Conservation (phyloP, 2,113 vertebrate species). For the Leuciscus idus region DNA sequence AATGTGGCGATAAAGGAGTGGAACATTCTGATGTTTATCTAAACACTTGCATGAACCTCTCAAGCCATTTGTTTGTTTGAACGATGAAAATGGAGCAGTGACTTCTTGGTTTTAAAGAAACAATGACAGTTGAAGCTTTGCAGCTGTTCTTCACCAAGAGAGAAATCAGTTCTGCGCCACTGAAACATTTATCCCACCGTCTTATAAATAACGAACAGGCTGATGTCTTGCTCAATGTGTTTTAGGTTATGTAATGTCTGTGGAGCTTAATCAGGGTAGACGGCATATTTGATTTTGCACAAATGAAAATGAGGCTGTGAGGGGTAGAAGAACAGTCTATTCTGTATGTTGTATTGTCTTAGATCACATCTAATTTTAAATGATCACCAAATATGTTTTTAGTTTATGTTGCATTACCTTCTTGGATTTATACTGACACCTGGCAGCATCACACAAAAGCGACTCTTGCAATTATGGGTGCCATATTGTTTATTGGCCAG, state of each 20-base stretch:
- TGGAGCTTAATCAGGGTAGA: slow-evolving; percentile 4
- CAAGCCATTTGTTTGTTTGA: slow-evolving; percentile 45
- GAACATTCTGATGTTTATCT: slow-evolving; percentile 56
- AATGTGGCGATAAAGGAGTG: slow-evolving; percentile 28
- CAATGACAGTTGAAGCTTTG: slow-evolving; percentile 32
- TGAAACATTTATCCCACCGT: neutral
- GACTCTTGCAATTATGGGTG: neutral
- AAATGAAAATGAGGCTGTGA: neutral
- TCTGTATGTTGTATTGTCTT: neutral
- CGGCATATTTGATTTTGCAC: neutral
- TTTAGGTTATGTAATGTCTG: slow-evolving; percentile 21
- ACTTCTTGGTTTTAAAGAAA: slow-evolving; percentile 27
- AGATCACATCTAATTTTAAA: slow-evolving; percentile 9
- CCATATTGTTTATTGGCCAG: neutral
- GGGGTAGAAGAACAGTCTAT: neutral
- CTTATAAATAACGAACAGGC: slow-evolving; percentile 30
- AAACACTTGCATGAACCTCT: slow-evolving; percentile 46
- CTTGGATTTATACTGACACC: neutral
- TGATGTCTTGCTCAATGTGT: slow-evolving; percentile 27
- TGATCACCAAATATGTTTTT: neutral
- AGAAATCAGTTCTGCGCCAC: slow-evolving; percentile 28
- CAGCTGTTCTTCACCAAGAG: slow-evolving; percentile 32
- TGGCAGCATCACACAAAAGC: neutral
- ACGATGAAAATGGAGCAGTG: slow-evolving; percentile 6
- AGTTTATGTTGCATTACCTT: slow-evolving; percentile 8